A percentile compares a stretch with the other conserved stretches of the same genome.
phyloP scores from a whole-genome alignment of 2,888 invertebrate species.

The Rotaria socialis region DNA sequence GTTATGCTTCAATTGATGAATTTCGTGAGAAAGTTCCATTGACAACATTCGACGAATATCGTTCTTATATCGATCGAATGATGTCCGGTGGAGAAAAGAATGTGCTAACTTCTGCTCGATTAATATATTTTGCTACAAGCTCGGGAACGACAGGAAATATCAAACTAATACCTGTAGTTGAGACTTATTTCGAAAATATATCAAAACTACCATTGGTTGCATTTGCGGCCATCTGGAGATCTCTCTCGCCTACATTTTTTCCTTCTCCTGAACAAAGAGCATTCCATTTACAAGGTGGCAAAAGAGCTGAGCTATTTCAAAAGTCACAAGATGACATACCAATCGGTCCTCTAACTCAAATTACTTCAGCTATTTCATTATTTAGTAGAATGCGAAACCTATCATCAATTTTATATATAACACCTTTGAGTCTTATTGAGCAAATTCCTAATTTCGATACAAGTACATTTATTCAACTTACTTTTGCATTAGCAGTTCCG shows the following conservation, averaged over 20 bases:
- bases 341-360: neutral
- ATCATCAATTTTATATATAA: neutral
- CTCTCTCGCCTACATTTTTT: neutral
- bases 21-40: neutral
- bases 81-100: neutral
- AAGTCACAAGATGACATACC: neutral
- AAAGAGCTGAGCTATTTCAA: neutral
- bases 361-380: neutral
- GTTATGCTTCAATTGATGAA: no score
- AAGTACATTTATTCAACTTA: neutral
- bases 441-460: neutral
- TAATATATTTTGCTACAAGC: neutral
- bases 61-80: neutral
- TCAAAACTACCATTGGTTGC: neutral
- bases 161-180: neutral
- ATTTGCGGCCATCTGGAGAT: neutral
- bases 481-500: neutral
- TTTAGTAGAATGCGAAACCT: neutral
- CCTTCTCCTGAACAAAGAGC: neutral
- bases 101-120: neutral
- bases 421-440: neutral
- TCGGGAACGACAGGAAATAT: neutral
- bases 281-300: neutral
- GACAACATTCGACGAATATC: neutral
- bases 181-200: neutral